Base-by-base conservation (phyloP, 2,113 vertebrate genomes). In the Phrynosoma platyrhinos region DNA sequence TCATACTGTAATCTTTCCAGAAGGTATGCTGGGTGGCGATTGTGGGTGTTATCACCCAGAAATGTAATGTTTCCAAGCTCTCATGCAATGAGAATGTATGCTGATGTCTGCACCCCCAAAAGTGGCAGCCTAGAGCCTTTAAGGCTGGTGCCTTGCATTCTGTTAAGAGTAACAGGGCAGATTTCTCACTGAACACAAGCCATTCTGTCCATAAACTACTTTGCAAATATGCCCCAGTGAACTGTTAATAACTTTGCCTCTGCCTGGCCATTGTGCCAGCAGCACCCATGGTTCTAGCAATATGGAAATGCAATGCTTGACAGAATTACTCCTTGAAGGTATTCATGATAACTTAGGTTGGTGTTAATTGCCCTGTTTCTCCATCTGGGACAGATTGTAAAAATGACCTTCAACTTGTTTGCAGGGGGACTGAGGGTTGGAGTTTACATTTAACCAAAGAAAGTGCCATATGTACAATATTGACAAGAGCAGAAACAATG, bases 381-480 rank as follows among this genome's bases (percentile, higher is more conserved):
- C 71, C 77, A 79, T 32, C 71, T 87, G 87, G 66, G 91, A 90
- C 55, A 94, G 90, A 91, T 3, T 68, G 82, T 55, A 89, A 88
- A 84, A 88, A 69, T 83, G 87, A 91, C 88, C 89, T 90, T 92
- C 83, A 88, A 20, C 58, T 62, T 93, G 68, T 89, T 82, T 74
- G 47, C 6, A 76, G 74, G 36, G 21, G 21, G 40, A 9, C 1
- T 89, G 71, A 0, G 2, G 55, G 25, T 27, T 32, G 42, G 16
- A 71, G 88, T 90, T 92, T 93, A 84, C 30, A 85, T 84, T n/a
- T 88, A 84, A 13, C 79, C 53, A 30, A 91, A 91, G 32, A 84
- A 90, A 86, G 77, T 79, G 36, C 64, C 82, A 83, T 89, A 88
- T 90, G 87, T 89, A 92, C 91, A 89, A 93, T n/a, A 69, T 68